phyloP scores from a whole-genome alignment of 2,888 invertebrate genomes.

The Tuberolachnus salignus region DNA sequence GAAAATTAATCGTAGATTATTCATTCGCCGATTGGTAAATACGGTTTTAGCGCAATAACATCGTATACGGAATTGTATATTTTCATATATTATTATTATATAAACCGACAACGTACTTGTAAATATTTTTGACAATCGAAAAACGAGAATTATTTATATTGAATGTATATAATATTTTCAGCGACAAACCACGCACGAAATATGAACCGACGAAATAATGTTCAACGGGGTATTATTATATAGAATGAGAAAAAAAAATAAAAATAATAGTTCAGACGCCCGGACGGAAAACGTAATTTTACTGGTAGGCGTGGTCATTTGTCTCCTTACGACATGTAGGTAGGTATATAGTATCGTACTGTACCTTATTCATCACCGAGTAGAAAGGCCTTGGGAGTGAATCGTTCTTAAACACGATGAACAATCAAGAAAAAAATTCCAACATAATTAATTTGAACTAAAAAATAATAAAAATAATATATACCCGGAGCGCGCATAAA shows the following conservation, averaged over 20 bases:
- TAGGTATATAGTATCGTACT: constrained; percentile 6
- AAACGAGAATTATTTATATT: too few species aligned
- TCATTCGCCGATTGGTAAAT: too few species aligned
- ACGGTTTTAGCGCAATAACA: too few species aligned
- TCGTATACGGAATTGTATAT: too few species aligned
- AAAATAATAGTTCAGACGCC: constrained; percentile 31
- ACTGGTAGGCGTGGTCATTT: constrained; percentile 48
- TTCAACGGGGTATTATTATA: too few species aligned
- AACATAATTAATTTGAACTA: constrained; percentile 36
- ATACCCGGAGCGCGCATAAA: constrained; percentile 18
- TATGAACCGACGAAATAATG: too few species aligned
- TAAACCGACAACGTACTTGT: too few species aligned
- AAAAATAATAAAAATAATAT: constrained; percentile 15
- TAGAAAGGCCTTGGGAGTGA: constrained; percentile 43
- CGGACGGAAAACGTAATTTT: constrained; percentile 44
- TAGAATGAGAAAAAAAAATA: constrained; percentile 5
- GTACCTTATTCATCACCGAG: constrained; percentile 34
- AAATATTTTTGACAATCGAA: too few species aligned
- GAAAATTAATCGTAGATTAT: too few species aligned
- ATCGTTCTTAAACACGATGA: constrained; percentile 35
- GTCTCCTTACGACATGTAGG: constrained; percentile 13
- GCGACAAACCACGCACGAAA: too few species aligned
- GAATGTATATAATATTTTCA: too few species aligned
- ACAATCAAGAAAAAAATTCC: constrained; percentile 39
- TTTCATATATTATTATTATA: too few species aligned